Evolutionary conservation across 2,888 invertebrate species (phyloP).

Genomic region (Trissonchulus sp.): DNA sequence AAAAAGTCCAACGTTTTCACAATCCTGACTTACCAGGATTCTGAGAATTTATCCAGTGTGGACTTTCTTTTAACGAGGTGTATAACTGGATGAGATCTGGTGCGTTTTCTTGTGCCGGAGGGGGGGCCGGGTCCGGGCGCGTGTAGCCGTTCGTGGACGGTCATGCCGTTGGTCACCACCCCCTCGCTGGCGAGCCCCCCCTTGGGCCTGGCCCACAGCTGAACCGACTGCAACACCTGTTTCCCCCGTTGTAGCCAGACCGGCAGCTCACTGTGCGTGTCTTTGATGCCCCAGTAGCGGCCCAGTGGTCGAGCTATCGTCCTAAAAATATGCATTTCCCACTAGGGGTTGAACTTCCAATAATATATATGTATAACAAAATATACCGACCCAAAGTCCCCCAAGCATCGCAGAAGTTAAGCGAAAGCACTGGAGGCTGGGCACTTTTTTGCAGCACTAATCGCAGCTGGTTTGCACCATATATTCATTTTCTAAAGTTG

Average conservation of each 20-base stretch:
- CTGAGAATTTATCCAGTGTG: slow-evolving; percentile 80
- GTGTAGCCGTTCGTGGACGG: neutral
- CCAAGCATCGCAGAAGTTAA: too few relatives aligned
- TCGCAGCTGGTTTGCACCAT: too few relatives aligned
- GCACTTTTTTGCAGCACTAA: too few relatives aligned
- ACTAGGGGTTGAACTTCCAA: too few relatives aligned
- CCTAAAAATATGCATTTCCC: slow-evolving; percentile 62
- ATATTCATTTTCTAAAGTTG: too few relatives aligned
- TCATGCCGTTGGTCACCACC: neutral
- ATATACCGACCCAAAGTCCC: too few relatives aligned
- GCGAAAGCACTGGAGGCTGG: too few relatives aligned
- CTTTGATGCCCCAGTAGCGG: slow-evolving; percentile 34
- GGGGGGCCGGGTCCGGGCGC: neutral
- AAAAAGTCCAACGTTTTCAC: too few relatives aligned
- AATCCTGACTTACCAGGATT: slow-evolving; percentile 68
- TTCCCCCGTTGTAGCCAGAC: neutral
- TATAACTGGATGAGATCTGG: neutral
- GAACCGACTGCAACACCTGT: neutral
- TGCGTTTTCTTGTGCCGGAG: neutral
- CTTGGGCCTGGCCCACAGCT: neutral
- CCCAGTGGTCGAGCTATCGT: slow-evolving; percentile 62
- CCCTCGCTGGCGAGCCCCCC: neutral
- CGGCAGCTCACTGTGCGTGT: slow-evolving; percentile 21
- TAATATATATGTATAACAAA: slow-evolving; percentile 19
- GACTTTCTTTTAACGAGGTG: slow-evolving; percentile 55